Conservation (phyloP, 2,797 vertebrate species). For the Pseudomugil tenellus region DNA sequence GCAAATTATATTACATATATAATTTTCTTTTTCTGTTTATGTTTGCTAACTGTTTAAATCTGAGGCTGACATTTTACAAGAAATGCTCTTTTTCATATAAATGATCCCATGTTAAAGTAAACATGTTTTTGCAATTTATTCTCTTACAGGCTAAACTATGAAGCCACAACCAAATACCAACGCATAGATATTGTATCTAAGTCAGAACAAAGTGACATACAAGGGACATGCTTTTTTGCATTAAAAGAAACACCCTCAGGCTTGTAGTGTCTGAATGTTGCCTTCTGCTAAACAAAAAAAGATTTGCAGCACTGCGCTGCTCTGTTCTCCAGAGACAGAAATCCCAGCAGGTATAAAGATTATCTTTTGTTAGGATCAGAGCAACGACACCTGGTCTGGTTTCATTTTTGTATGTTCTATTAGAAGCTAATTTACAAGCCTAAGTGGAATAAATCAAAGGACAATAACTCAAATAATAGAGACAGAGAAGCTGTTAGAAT, state of each 20-base stretch:
- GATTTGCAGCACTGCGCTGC: slow-evolving; percentile 29
- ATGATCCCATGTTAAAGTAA: not conserved
- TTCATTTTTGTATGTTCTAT: slow-evolving; percentile 38
- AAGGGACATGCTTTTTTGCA: slow-evolving; percentile 22
- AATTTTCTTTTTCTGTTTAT: too few species aligned
- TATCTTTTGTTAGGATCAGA: slow-evolving; percentile 61
- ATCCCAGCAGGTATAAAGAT: slow-evolving; percentile 65
- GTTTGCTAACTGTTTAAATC: not conserved
- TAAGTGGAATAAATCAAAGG: slow-evolving; percentile 3
- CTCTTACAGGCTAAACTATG: too few species aligned
- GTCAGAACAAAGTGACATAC: slow-evolving; percentile 55
- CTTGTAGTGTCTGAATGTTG: slow-evolving; percentile 38
- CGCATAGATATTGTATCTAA: slow-evolving; percentile 44
- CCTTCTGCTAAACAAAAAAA: too few species aligned
- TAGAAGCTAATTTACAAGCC: slow-evolving; percentile 34
- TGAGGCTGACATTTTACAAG: not conserved
- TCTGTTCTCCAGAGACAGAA: slow-evolving; percentile 65
- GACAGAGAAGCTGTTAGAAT: not conserved
- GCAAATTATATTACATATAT: too few species aligned
- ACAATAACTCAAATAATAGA: slow-evolving; percentile 2
- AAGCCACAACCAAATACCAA: slow-evolving; percentile 13
- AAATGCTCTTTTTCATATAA: slow-evolving; percentile 7
- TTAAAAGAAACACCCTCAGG: slow-evolving; percentile 72
- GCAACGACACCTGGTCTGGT: slow-evolving; percentile 48
- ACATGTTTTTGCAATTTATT: not conserved